These are phyloP conservation scores for Prinia subflava DNA, from an alignment of 2,113 vertebrate species.

Conservation along the genomic window DNA sequence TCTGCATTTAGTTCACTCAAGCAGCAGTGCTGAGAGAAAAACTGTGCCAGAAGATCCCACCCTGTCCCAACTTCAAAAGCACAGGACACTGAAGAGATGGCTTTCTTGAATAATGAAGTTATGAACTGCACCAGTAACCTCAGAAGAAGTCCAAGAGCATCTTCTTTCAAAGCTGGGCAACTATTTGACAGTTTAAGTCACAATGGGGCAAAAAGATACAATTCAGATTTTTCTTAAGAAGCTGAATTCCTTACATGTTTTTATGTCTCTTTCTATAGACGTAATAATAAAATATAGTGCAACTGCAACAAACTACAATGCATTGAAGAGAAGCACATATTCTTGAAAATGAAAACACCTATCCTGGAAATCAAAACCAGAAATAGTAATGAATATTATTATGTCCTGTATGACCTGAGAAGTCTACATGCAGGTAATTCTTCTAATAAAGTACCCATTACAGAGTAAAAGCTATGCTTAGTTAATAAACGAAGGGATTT, in stretches of 20 bases:
- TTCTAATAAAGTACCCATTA: not conserved
- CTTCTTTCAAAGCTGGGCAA: not conserved
- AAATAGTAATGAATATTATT: not conserved
- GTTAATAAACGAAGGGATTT: not conserved
- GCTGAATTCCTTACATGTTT: not conserved
- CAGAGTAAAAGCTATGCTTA: not conserved
- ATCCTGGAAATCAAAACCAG: not conserved
- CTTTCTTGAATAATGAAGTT: not conserved
- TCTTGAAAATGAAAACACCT: not conserved
- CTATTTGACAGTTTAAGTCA: not conserved
- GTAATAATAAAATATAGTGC: not conserved
- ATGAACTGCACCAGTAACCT: not conserved
- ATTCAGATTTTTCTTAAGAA: not conserved
- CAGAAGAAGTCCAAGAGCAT: not conserved
- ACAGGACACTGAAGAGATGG: not conserved
- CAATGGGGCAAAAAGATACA: not conserved
- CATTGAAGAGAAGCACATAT: not conserved
- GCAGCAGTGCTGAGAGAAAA: not conserved
- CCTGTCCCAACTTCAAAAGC: not conserved
- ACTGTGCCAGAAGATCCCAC: not conserved
- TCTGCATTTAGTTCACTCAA: not conserved
- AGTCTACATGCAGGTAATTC: not conserved
- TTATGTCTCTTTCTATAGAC: not conserved
- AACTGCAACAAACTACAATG: not conserved
- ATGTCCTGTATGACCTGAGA: not conserved